Evolutionary conservation across 2,888 invertebrate species (phyloP), one percentile per base, ranked within the genome.

Genomic region (Homarus gammarus): DNA sequence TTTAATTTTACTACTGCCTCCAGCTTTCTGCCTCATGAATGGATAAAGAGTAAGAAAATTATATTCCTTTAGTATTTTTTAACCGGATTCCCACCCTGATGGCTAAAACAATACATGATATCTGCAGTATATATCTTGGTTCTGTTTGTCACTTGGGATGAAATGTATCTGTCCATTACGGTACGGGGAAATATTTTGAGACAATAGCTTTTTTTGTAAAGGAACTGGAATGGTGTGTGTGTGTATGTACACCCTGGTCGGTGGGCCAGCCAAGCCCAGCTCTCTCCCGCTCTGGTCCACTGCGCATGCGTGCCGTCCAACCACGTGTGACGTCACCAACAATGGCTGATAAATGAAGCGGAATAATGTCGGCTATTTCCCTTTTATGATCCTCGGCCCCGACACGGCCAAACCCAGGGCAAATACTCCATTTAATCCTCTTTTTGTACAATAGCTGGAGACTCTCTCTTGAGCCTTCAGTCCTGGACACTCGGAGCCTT

Each of bases 301-400:
- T 40, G 68, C 31, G 44, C 68, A 68, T 40, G 81, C 68, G 68
- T 82, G 31, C 68, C 82, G 44, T 27, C 68, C 82, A 31, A 1
- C 82, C 82, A 31, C 70, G 70, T 68, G 68, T 44, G 68, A 82
- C 44, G 82, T 82, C 82, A 82, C 64, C 44, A 82, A 82, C 82
- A 82, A 82, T 82, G 70, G 68, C n/a, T 82, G 82, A 68, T 68
- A 82, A 70, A 82, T 82, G 82, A 82, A 68, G 82, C 82, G 61
- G 82, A 82, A 82, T 82, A 82, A 68, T 68, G 44, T 68, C 68
- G 31, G 44, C 82, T 40, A 68, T 82, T 68, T 68, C 68, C 51
- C 70, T 68, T 82, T 81, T 70, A 56, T 82, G 40, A 49, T 38
- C 38, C 70, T 33, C 44, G 27, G 10, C n/a, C n/a, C 68, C 27